A percentile compares a stretch with the other conserved stretches of the same genome.
Conservation (phyloP, 2,888 invertebrate species). For the Dichetophora obliterata region DNA sequence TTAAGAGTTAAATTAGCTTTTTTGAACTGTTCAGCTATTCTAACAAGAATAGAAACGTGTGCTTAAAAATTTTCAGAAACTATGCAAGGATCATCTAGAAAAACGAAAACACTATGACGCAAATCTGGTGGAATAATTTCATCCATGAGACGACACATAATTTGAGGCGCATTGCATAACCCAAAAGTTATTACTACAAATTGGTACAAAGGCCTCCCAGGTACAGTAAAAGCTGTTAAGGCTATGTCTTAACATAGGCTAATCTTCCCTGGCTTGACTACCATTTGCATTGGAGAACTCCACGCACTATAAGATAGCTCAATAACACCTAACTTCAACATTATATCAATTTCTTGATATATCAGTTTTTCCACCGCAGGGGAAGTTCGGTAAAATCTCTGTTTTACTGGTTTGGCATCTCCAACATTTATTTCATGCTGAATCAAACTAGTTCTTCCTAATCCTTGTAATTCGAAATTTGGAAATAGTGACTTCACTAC, state of each 20-base stretch:
- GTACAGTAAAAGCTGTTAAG: slow-evolving; percentile 41
- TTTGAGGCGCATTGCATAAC: slow-evolving; percentile 35
- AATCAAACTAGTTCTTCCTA: background rate
- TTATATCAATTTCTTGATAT: background rate
- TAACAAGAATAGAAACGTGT: background rate
- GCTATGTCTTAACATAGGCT: slow-evolving; percentile 28
- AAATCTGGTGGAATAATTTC: too few species aligned
- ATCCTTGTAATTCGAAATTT: slow-evolving; percentile 15
- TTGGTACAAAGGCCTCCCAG: slow-evolving; percentile 40
- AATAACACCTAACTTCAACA: background rate
- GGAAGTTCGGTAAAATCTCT: background rate
- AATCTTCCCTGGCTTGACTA: slow-evolving; percentile 32
- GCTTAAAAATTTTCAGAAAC: too few species aligned
- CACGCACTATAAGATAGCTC: slow-evolving; percentile 2
- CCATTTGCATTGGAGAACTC: slow-evolving; percentile 30
- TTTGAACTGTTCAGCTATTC: background rate
- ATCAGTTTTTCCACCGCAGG: background rate
- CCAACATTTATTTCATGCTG: background rate
- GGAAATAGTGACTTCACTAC: slow-evolving; percentile 17
- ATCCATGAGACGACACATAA: background rate
- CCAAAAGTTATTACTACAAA: slow-evolving; percentile 42
- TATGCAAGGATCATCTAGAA: background rate
- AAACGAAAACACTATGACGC: slow-evolving; percentile 18
- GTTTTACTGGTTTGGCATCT: background rate
- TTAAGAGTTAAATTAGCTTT: slow-evolving; percentile 17